phyloP scores from a whole-genome alignment of 2,113 vertebrate genomes.

The Tenrec ecaudatus region DNA sequence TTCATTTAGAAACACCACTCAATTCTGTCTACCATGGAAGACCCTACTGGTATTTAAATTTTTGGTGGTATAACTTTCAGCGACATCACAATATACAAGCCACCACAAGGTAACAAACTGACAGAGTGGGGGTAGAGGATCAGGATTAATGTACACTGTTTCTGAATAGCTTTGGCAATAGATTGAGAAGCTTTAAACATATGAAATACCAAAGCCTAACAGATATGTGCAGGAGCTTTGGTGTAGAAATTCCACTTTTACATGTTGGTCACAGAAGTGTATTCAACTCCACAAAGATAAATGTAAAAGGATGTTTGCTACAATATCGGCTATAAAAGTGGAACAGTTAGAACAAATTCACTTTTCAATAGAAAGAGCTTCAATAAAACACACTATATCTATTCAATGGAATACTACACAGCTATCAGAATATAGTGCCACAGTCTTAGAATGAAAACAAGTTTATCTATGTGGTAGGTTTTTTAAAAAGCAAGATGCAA shows the following conservation, averaged over 20 bases:
- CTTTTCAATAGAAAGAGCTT: not conserved
- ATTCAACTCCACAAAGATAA: constrained; percentile 9
- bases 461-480: not conserved
- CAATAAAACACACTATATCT: not conserved
- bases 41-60: not conserved
- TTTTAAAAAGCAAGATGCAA: not conserved
- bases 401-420: not conserved
- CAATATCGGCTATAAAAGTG: not conserved
- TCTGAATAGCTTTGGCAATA: not conserved
- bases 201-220: too few species aligned
- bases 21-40: not conserved
- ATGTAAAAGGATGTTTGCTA: not conserved
- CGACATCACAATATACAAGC: not conserved
- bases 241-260: constrained; percentile 19
- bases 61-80: not conserved
- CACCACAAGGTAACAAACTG: not conserved
- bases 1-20: not conserved
- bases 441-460: constrained; percentile 23
- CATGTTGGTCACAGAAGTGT: not conserved
- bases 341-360: not conserved
- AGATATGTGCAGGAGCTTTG: not conserved
- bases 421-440: not conserved
- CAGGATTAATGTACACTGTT: not conserved
- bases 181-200: not conserved
- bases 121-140: not conserved